Percentiles rank a stretch among this genome's conserved stretches.
Conservation (phyloP, 2,888 invertebrate species). For the Sphaerophoria taeniata region DNA sequence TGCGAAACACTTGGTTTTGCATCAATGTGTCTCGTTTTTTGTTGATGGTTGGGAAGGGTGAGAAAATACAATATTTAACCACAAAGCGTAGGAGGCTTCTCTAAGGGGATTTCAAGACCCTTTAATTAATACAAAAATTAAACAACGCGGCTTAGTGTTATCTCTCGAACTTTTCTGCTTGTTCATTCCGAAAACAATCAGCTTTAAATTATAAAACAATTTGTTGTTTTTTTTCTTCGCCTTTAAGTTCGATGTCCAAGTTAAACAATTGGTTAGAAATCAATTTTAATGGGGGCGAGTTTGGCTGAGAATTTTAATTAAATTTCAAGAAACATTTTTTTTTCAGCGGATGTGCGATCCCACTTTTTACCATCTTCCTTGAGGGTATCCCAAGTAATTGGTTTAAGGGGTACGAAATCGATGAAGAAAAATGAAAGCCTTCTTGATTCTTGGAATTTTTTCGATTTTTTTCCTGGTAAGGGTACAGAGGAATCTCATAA, state of each 20-base stretch:
- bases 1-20: not conserved
- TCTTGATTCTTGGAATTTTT: not conserved
- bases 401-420: not conserved
- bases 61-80: not conserved
- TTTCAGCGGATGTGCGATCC: not conserved
- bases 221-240: not conserved
- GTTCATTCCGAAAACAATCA: not conserved
- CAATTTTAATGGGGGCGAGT: not conserved
- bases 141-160: not conserved
- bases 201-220: not conserved
- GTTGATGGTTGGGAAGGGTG: not conserved
- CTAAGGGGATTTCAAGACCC: not conserved
- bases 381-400: not conserved
- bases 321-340: not conserved
- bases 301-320: conserved; percentile 3
- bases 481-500: not conserved
- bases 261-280: not conserved
- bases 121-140: not conserved
- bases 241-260: not conserved
- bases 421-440: not conserved
- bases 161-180: not conserved
- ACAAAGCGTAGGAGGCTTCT: not conserved
- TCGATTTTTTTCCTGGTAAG: not conserved
- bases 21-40: not conserved
- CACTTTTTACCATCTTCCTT: not conserved